Conservation (phyloP, 2,888 invertebrate genomes). For the Axea sp. region DNA sequence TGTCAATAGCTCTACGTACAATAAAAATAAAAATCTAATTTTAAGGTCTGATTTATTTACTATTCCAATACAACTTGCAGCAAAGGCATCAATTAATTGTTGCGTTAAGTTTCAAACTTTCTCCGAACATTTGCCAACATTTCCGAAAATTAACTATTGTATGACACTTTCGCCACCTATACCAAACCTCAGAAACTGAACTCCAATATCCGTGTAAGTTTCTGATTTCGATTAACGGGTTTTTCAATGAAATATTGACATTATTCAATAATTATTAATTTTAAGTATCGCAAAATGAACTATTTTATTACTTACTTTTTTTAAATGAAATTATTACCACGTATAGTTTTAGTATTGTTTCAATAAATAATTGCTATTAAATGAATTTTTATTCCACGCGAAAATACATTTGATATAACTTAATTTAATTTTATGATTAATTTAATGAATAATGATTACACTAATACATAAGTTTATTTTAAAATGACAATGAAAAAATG, state of each 20-base stretch:
- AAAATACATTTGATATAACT: too few species aligned
- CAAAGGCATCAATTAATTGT: conserved; percentile 51
- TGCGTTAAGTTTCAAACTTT: conserved; percentile 47
- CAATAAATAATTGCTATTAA: too few species aligned
- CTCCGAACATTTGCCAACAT: conserved; percentile 29
- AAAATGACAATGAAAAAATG: too few species aligned
- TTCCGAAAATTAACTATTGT: conserved; percentile 56
- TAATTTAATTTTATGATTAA: too few species aligned
- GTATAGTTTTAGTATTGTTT: too few species aligned
- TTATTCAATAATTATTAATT: conserved; percentile 29
- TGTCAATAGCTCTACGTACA: too few species aligned
- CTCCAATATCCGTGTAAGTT: conserved; percentile 23
- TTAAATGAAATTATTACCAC: neutral
- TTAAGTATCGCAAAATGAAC: neutral
- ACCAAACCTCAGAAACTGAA: conserved; percentile 51
- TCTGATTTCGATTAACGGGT: conserved; percentile 25
- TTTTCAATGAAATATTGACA: conserved; percentile 27
- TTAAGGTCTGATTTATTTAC: too few species aligned
- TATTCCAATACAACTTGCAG: conserved; percentile 3
- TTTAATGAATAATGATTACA: too few species aligned
- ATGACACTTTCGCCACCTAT: conserved; percentile 54
- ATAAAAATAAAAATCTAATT: too few species aligned
- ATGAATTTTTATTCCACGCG: too few species aligned
- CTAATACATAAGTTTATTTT: too few species aligned
- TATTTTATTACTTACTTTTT: conserved; percentile 3